Base-by-base conservation (phyloP, 2,888 invertebrate genomes). In the Rhingia campestris region DNA sequence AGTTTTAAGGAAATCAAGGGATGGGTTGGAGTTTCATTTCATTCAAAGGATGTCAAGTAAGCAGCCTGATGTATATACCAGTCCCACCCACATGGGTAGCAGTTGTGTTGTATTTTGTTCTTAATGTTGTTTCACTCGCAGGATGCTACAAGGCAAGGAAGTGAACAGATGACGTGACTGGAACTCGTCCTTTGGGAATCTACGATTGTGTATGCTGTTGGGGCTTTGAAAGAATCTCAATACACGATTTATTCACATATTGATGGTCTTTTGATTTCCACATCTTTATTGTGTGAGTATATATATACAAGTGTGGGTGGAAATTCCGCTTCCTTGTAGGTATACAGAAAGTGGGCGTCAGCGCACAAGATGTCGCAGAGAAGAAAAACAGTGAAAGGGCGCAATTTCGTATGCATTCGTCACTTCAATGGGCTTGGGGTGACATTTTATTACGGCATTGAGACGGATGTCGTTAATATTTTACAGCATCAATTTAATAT, bases 181-280 rank as follows among this genome's bases (percentile, higher is more conserved):
- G 30, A 59, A 73, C 45, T 66, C 10, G 54, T 67, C 80, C 66
- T 41, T 58, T 9, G 80, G 66, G 73, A 73, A 33, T 66, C 39
- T 47, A 49, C 64, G 45, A 61, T 41, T 64, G 58, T 77, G 56
- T 32, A 4, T 59, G 14, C 10, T 56, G 41, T 35, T 51, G 54
- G 9, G 47, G 51, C 63, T 22, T 22, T 49, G 45, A 37, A 56
- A 53, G 51, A 12, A 56, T 45, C 66, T 45, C 53, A 89, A 89
- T 87, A 87, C 22, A 22, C 88, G 88, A 89, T 89, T 89, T 89
- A 89, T 89, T 89, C 88, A 89, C 87, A 86, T 88, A 89, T 90
- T 89, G 89, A 89, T 88, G 87, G 87, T 87, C 89, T 89, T 89
- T 89, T 88, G 87, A 86, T 86, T 82, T 77, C 43, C 39, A 45